Evolutionary conservation across 2,113 vertebrate species (phyloP).

Genomic region (Camelus bactrianus): DNA sequence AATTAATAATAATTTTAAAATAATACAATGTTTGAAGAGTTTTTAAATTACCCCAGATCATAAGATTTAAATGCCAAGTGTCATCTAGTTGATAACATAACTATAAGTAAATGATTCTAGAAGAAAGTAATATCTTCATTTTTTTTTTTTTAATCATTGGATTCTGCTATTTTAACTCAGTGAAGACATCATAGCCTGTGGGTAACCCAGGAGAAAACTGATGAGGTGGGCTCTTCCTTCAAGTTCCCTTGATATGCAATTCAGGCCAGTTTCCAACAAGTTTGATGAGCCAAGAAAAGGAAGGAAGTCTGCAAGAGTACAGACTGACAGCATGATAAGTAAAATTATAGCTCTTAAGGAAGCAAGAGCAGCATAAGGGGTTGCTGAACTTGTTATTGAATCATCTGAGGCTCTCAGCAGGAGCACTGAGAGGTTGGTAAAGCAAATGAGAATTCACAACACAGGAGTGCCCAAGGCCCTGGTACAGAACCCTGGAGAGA

Average conservation of each 20-base stretch:
- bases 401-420: conserved; percentile 43
- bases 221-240: conserved; percentile 58
- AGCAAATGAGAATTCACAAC: conserved; percentile 56
- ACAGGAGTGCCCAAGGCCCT: not conserved
- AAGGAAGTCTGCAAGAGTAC: conserved; percentile 29
- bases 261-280: conserved; percentile 61
- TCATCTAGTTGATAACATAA: conserved; percentile 12
- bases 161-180: conserved; percentile 46
- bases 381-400: conserved; percentile 27
- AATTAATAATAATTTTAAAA: conserved; percentile 55
- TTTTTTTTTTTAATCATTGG: not conserved
- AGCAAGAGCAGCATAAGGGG: conserved; percentile 23
- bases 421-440: not conserved
- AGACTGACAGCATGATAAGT: conserved; percentile 41
- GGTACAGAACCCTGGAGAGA: not conserved
- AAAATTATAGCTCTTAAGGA: conserved; percentile 58
- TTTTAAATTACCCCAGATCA: conserved; percentile 60
- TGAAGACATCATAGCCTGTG: conserved; percentile 23
- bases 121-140: conserved; percentile 34
- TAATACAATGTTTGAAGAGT: conserved; percentile 57
- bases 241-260: conserved; percentile 47
- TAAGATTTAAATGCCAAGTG: conserved; percentile 65
- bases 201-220: conserved; percentile 26
- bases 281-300: conserved; percentile 70
- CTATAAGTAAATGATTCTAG: conserved; percentile 37